These are phyloP conservation scores for Frankliniella fusca DNA, from an alignment of 2,888 invertebrate species.

Conservation along the genomic window DNA sequence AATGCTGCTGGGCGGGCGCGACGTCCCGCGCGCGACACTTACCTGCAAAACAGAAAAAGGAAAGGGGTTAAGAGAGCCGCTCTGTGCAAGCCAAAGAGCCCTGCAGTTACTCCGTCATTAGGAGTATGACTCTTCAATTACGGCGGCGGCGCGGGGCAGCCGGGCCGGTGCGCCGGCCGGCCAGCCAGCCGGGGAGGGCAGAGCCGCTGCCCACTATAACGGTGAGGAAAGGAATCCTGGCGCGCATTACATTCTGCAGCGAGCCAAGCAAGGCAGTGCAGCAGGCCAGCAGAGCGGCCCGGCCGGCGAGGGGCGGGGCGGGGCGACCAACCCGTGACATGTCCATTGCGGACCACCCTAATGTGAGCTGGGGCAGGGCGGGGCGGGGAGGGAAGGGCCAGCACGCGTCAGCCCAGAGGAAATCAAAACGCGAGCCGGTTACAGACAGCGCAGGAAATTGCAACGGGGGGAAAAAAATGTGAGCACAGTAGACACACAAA, in stretches of 20 bases:
- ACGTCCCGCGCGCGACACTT: no score
- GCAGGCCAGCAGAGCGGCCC: background rate
- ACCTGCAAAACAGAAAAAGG: background rate
- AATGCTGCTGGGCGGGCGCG: no score
- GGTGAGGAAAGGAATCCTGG: conserved; percentile 24
- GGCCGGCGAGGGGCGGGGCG: background rate
- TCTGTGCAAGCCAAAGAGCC: background rate
- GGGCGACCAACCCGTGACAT: background rate
- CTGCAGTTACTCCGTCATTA: conserved; percentile 22
- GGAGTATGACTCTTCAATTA: conserved; percentile 25
- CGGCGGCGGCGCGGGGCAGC: background rate
- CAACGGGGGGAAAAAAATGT: no score
- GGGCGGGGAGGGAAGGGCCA: no score
- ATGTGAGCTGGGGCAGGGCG: no score
- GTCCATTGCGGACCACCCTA: background rate
- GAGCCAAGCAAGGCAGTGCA: background rate
- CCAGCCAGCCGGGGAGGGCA: background rate
- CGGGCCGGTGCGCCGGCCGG: background rate
- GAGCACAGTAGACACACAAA: no score
- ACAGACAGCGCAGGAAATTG: no score
- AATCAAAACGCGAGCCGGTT: no score
- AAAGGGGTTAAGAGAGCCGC: conserved; percentile 9
- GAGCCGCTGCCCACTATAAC: conserved; percentile 9
- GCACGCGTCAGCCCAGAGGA: no score
- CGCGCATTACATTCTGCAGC: background rate